Conservation (phyloP, 2,797 vertebrate species). For the Sebastes ruberrimus region DNA sequence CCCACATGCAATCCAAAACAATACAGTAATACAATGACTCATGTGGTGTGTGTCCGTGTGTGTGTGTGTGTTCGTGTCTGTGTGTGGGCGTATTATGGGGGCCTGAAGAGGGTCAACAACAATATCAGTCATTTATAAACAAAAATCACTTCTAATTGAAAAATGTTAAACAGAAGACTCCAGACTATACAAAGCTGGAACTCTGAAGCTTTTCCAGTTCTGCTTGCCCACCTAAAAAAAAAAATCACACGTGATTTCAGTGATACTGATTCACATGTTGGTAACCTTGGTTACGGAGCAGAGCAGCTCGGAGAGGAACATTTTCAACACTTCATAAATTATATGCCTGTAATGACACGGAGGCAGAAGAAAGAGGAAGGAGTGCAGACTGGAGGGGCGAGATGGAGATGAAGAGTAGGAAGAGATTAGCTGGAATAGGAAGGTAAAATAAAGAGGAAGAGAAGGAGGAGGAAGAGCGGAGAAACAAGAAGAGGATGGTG, state of each 20-base stretch:
- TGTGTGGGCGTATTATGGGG: conserved; percentile 39
- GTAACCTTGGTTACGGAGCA: conserved; percentile 75
- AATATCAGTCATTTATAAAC: conserved; percentile 65
- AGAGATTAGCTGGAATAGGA: not conserved
- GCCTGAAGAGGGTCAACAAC: conserved; percentile 49
- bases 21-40: conserved; percentile 59
- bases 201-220: conserved; percentile 37
- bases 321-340: conserved; percentile 72
- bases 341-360: conserved; percentile 58
- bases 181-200: conserved; percentile 58
- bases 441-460: not conserved
- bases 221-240: conserved; percentile 25
- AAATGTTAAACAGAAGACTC: conserved; percentile 58
- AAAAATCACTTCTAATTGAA: conserved; percentile 61
- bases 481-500: not conserved
- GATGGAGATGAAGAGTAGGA: conserved; percentile 2
- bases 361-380: conserved; percentile 14
- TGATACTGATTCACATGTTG: conserved; percentile 51
- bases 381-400: not conserved
- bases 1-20: conserved; percentile 62
- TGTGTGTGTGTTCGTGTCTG: conserved; percentile 23
- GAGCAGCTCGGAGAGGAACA: conserved; percentile 53
- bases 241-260: conserved; percentile 44
- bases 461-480: not conserved
- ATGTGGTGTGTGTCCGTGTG: conserved; percentile 31